phyloP scores from a whole-genome alignment of 2,113 vertebrate species.

The Peromyscus polionotus region DNA sequence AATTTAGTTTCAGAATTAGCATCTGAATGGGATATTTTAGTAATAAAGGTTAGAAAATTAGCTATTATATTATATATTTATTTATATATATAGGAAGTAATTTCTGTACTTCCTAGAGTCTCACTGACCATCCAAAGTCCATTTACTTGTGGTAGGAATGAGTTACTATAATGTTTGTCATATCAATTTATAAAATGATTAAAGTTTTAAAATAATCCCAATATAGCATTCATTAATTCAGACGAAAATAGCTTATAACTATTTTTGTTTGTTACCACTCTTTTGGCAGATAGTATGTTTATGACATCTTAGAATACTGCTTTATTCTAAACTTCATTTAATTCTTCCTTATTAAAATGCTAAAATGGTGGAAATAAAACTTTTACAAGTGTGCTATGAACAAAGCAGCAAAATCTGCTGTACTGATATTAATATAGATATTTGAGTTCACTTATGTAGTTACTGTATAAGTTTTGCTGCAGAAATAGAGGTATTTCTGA shows the following conservation, averaged over 20 bases:
- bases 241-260: background rate
- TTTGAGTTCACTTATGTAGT: background rate
- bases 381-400: background rate
- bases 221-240: background rate
- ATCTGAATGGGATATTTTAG: background rate
- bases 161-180: background rate
- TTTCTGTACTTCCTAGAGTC: background rate
- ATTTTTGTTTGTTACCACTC: background rate
- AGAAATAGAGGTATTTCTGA: background rate
- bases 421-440: background rate
- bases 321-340: background rate
- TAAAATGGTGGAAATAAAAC: background rate
- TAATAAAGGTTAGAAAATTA: background rate
- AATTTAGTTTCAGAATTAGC: background rate
- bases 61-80: background rate
- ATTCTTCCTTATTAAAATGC: background rate
- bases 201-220: background rate
- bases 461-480: background rate
- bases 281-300: background rate
- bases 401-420: background rate
- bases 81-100: background rate
- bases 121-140: background rate
- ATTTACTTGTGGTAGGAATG: background rate
- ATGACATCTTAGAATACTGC: rapidly evolving
- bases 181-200: background rate